phyloP scores from a whole-genome alignment of 2,888 invertebrate species.

The Lepidocyrtinus sp. region DNA sequence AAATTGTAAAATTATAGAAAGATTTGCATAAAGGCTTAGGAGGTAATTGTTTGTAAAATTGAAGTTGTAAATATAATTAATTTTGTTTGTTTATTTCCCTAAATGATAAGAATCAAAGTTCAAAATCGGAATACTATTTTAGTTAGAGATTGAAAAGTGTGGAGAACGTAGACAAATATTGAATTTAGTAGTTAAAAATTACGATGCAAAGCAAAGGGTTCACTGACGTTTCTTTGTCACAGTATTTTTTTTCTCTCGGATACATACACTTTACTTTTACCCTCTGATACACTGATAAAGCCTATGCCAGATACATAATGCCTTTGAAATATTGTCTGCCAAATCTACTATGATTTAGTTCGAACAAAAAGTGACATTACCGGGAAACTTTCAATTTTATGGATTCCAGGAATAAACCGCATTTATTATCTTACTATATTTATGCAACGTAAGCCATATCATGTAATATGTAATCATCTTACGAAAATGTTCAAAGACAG shows the following conservation, averaged over 20 bases:
- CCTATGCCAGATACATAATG: no score
- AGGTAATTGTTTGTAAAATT: no score
- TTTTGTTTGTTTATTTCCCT: no score
- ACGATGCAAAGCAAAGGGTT: neutral
- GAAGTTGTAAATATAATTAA: no score
- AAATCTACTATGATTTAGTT: neutral
- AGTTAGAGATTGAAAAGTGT: no score
- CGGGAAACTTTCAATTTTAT: neutral
- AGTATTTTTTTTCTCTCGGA: slow-evolving; percentile 7
- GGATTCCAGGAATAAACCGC: neutral
- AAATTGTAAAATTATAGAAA: no score
- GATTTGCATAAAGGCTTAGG: no score
- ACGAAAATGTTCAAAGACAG: slow-evolving; percentile 13
- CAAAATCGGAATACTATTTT: no score
- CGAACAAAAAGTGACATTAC: neutral
- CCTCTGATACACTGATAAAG: neutral
- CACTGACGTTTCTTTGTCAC: neutral
- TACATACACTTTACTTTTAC: neutral
- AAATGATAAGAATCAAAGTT: neutral
- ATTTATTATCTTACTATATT: neutral
- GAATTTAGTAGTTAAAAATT: no score
- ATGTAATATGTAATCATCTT: no score
- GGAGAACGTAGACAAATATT: no score
- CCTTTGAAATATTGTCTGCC: neutral
- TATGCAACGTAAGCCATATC: slow-evolving; percentile 4